A percentile compares a stretch with the other conserved stretches of the same genome.
These are phyloP conservation scores for Calidris pygmaea DNA, from an alignment of 2,113 vertebrate species.

Conservation along the genomic window DNA sequence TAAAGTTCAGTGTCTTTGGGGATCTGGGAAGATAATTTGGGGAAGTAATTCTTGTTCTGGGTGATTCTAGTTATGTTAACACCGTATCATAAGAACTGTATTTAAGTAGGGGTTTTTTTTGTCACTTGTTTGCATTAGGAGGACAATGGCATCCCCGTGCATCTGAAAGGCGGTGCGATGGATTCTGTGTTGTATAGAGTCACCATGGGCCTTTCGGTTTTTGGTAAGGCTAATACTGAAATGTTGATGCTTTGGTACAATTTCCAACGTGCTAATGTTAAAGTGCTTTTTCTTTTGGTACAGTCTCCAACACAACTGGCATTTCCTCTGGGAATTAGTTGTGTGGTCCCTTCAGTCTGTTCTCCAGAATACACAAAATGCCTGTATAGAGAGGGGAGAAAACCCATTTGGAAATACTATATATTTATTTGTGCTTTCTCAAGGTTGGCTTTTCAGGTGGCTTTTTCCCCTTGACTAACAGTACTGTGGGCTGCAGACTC, in stretches of 20 bases:
- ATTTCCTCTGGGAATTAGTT: not conserved
- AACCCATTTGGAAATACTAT: not conserved
- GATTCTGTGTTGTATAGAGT: constrained; percentile 84
- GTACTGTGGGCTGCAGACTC: not conserved
- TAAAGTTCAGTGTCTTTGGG: not conserved
- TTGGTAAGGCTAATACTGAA: constrained; percentile 77
- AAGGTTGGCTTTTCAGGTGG: not conserved
- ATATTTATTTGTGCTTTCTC: not conserved
- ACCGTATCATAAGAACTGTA: not conserved
- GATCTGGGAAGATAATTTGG: not conserved
- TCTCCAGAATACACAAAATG: not conserved
- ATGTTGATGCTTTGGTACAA: not conserved
- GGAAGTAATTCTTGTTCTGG: not conserved
- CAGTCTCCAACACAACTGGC: not conserved
- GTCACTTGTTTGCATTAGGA: constrained; percentile 74
- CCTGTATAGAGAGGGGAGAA: not conserved
- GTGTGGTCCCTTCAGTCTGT: accelerated
- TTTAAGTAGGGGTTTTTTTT: not conserved
- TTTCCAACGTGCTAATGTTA: not conserved
- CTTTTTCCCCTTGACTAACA: not conserved
- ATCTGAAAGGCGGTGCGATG: constrained; percentile 85
- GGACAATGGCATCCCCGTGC: constrained; percentile 88
- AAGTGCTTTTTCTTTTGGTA: not conserved
- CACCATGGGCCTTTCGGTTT: constrained; percentile 78
- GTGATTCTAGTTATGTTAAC: not conserved